phyloP scores from a whole-genome alignment of 2,113 vertebrate species.

The Ondatra zibethicus region DNA sequence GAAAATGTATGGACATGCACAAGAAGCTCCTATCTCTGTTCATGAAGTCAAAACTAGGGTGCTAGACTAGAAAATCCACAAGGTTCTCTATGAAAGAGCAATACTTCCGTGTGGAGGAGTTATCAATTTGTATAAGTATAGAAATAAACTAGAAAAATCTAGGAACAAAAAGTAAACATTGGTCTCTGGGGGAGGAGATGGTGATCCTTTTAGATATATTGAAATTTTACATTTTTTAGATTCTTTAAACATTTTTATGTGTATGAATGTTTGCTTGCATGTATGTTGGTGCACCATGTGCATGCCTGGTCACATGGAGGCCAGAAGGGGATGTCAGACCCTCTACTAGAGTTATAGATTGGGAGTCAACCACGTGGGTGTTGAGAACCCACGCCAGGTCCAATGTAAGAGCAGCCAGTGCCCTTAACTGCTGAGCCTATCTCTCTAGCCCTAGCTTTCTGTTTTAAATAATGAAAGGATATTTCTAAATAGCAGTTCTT shows the following conservation, averaged over 20 bases:
- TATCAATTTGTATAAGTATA: neutral
- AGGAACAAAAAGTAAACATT: neutral
- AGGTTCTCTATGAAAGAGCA: neutral
- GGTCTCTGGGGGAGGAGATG: neutral
- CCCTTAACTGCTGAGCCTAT: neutral
- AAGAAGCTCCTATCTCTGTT: neutral
- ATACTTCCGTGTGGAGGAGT: neutral
- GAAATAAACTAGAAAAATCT: neutral
- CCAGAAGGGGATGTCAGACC: neutral
- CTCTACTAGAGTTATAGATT: neutral
- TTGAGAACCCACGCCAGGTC: too few species aligned
- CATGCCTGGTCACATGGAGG: neutral
- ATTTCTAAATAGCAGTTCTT: slow-evolving; percentile 47
- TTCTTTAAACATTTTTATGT: neutral
- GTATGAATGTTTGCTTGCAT: neutral
- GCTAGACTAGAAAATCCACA: neutral
- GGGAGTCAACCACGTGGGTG: too few species aligned
- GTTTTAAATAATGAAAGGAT: neutral
- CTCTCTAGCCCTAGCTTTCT: neutral
- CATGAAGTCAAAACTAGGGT: neutral
- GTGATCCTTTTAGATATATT: slow-evolving; percentile 17
- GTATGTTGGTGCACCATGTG: neutral
- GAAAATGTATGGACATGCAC: neutral
- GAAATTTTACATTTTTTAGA: neutral
- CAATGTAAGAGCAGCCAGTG: neutral